These are phyloP conservation scores for Orientallactaga bullata DNA, from an alignment of 2,113 vertebrate genomes.

Conservation along the genomic window DNA sequence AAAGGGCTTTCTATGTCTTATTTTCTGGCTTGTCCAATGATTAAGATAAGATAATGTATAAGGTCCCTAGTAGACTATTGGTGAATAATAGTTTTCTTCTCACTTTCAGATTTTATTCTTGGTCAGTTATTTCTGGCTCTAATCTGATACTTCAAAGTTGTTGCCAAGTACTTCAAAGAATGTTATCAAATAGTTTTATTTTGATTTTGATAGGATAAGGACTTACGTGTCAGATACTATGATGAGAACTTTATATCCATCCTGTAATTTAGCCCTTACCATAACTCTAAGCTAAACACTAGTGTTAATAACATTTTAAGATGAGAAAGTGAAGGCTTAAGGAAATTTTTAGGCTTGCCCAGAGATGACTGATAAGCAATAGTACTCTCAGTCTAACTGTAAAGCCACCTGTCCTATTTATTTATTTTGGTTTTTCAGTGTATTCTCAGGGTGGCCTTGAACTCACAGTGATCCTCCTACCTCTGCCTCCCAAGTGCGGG, in stretches of 20 bases:
- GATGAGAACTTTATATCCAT: neutral
- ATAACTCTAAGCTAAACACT: constrained; percentile 18
- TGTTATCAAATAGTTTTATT: constrained; percentile 26
- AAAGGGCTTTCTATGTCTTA: neutral
- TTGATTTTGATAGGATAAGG: constrained; percentile 15
- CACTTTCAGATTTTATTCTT: neutral
- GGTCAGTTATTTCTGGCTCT: constrained; percentile 35
- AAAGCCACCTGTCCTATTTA: too few relatives aligned
- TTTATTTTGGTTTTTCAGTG: too few relatives aligned
- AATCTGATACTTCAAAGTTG: constrained; percentile 32
- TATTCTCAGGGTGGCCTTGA: too few relatives aligned
- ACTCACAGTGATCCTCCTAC: too few relatives aligned
- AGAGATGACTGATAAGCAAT: neutral
- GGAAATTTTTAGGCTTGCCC: neutral
- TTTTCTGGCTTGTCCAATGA: constrained; percentile 14
- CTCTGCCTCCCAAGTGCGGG: too few relatives aligned
- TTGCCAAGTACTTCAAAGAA: constrained; percentile 44
- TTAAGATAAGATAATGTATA: constrained; percentile 53
- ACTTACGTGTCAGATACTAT: neutral
- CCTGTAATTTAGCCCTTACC: constrained; percentile 28
- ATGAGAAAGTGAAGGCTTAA: constrained; percentile 51
- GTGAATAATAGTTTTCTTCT: constrained; percentile 40
- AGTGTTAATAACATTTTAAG: constrained; percentile 44
- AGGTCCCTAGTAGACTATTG: neutral
- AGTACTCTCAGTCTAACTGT: too few relatives aligned